phyloP scores from a whole-genome alignment of 2,113 vertebrate species.

The Platysternon megacephalum region DNA sequence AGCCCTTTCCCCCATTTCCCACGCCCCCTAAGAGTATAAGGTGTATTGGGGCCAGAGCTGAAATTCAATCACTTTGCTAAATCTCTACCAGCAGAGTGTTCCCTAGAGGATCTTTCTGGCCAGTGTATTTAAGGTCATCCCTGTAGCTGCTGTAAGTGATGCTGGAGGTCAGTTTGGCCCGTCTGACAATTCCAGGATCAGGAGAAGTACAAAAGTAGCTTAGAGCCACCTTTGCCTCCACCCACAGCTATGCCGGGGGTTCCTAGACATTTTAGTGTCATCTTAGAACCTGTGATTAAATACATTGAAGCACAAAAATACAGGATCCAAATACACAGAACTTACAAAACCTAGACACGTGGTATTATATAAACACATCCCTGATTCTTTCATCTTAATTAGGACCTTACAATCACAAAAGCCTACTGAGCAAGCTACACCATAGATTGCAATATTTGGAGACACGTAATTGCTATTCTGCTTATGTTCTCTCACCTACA shows the following conservation, averaged over 20 bases:
- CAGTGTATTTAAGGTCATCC: neutral
- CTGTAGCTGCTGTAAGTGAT: neutral
- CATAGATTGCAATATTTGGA: neutral
- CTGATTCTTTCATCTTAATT: neutral
- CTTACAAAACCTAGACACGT: neutral
- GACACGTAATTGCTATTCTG: neutral
- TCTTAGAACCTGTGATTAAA: neutral
- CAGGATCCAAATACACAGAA: neutral
- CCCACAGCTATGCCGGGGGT: neutral
- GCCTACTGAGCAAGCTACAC: neutral
- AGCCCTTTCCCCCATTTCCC: neutral
- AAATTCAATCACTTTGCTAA: neutral
- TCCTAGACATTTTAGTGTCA: neutral
- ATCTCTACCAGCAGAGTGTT: neutral
- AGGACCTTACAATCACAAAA: neutral
- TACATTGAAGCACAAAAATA: neutral
- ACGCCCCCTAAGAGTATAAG: neutral
- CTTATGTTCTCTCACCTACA: neutral
- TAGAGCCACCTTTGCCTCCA: neutral
- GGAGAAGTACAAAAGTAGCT: neutral
- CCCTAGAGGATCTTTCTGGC: neutral
- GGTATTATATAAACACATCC: neutral
- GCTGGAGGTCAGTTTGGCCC: neutral
- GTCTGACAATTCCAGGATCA: neutral
- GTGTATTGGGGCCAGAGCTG: neutral